Base-by-base conservation (phyloP, 2,888 invertebrate species). In the Melipona bicolor region DNA sequence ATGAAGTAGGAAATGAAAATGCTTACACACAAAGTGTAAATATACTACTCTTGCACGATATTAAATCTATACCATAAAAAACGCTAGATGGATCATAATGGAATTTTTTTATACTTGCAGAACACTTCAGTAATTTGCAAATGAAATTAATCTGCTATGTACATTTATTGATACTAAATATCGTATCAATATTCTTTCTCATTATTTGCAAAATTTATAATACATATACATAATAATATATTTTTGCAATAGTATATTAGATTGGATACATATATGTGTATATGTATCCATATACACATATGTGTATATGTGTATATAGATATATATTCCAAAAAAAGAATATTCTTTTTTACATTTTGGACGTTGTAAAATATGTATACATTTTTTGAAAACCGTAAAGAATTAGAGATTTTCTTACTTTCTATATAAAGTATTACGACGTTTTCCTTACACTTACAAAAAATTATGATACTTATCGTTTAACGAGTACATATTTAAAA, bases 121-220 rank as follows among this genome's bases (percentile, higher is more conserved):
- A 74, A 50, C 79, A 79, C 52, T 67, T 59, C 3, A 50, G 56
- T 54, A 43, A 70, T 56, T 62, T 75, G 59, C 36, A 77, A 83
- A 49, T 71, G 43, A 21, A 79, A 74, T 71, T 72, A 36, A 67
- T 69, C 75, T 19, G 43, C 69, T 86, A 86, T 86, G 59, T 86
- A 86, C 85, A 86, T 19, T 71, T 72, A 21, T 36, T 59, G 68
- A 77, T 85, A 85, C 50, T 50, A 79, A 65, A 49, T 27, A 75
- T 77, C 13, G 64, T 82, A 77, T 62, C 54, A 72, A 76, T 68
- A 85, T 77, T 74, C 32, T 79, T 43, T 65, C 69, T 73, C 62
- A 72, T 68, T 52, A 50, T 32, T 79, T 68, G 71, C 24, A 71
- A 50, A 59, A 69, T 67, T 59, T 36, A 65, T 68, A 59, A 69